Percentiles rank a stretch among this genome's conserved stretches.
Conservation (phyloP, 2,113 vertebrate species). For the Stegostoma tigrinum region DNA sequence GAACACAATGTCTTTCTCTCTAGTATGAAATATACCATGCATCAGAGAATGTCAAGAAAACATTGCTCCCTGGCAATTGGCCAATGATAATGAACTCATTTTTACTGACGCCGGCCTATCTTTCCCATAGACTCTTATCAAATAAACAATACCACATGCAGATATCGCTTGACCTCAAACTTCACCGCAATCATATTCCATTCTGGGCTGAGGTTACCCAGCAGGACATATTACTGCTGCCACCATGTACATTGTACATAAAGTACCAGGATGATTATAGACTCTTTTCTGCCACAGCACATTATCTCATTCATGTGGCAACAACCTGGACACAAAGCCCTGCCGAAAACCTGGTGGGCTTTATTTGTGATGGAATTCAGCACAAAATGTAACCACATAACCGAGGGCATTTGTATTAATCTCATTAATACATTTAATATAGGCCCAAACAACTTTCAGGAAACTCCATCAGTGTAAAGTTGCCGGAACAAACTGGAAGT, state of each 20-base stretch:
- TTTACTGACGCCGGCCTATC: neutral
- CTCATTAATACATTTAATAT: neutral
- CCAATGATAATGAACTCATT: neutral
- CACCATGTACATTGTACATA: neutral
- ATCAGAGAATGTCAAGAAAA: neutral
- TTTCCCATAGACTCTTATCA: neutral
- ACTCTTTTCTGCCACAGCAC: neutral
- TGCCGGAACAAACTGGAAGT: neutral
- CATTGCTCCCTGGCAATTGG: neutral
- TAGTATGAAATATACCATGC: neutral
- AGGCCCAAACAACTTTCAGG: neutral
- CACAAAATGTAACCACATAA: neutral
- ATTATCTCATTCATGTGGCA: neutral
- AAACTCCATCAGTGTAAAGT: neutral
- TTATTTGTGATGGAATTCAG: neutral
- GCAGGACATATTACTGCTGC: neutral
- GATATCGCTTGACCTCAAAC: neutral
- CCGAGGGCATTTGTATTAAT: neutral
- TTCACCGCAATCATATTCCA: neutral
- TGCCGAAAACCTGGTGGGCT: neutral
- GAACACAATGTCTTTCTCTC: neutral
- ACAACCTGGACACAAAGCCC: neutral
- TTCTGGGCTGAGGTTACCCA: neutral
- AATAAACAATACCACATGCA: neutral
- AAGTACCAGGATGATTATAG: neutral